Base-by-base conservation (phyloP, 2,797 vertebrate species). In the Crenuchus spilurus region DNA sequence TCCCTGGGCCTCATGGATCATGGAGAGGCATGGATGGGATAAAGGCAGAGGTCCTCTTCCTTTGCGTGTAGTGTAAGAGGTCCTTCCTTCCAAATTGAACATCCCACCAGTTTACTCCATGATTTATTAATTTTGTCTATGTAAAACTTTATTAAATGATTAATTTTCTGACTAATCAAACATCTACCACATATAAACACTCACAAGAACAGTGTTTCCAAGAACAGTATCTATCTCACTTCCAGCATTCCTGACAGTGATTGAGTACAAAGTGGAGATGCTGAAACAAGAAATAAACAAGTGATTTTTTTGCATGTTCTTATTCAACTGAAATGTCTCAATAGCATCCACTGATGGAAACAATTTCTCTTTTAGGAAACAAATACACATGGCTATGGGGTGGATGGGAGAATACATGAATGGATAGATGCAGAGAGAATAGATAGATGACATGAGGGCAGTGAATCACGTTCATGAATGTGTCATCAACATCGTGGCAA, bases 401-500 rank as follows among this genome's bases (percentile, higher is more conserved):
- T 37, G 30, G 37, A 73, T n/a, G 14, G 26, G 52, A 10, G 42
- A 18, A 39, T 63, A 33, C 9, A 2, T 14, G 18, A 65, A 54
- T 54, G 20, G 18, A 13, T 55, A 18, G 37, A 13, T 57, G 28
- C 26, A 44, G 39, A 48, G 14, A 49, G 30, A 20, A 37, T 20
- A 20, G 37, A 63, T 18, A 9, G 33, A 24, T 74, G 52, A 74
- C 41, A 66, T 13, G 39, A 26, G 9, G 37, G 22, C 72, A 74
- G 51, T 58, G 10, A 66, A 52, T 65, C 41, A 66, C 57, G 20
- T 66, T 28, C 11, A 48, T 18, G 26, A 65, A 55, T 13, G 31
- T 55, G 44, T 30, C 16, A 28, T 57, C 52, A 66, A 10, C 24
- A 66, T 74, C 44, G 54, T 20, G 46, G 42, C n/a, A 44, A 58